Conservation (phyloP, 2,797 vertebrate species). For the Lacerta viridis region DNA sequence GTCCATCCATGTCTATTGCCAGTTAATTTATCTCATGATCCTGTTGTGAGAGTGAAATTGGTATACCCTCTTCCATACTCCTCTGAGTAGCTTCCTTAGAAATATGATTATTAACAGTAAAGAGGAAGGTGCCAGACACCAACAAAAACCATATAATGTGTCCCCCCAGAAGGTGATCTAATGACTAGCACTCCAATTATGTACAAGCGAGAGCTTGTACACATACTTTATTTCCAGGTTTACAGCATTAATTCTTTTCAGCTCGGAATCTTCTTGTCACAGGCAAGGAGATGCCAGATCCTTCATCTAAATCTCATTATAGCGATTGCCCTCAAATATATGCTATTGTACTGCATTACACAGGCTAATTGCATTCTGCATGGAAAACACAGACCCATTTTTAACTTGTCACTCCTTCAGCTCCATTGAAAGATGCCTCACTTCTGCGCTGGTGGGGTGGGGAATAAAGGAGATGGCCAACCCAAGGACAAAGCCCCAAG, state of each 20-base stretch:
- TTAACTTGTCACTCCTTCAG: slow-evolving; percentile 23
- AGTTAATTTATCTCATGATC: background rate
- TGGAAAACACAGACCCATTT: slow-evolving; percentile 21
- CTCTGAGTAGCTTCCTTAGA: background rate
- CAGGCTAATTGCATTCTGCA: slow-evolving; percentile 35
- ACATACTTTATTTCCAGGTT: slow-evolving; percentile 34
- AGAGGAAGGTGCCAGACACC: background rate
- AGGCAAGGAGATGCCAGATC: slow-evolving; percentile 30
- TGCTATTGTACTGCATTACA: slow-evolving; percentile 20
- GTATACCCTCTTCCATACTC: background rate
- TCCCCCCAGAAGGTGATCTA: slow-evolving; percentile 18
- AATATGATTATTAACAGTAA: slow-evolving; percentile 22
- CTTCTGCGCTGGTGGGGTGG: background rate
- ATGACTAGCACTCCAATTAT: slow-evolving; percentile 41
- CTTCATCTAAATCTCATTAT: slow-evolving; percentile 48
- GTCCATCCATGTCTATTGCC: too few species aligned
- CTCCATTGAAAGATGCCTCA: background rate
- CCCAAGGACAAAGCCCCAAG: background rate
- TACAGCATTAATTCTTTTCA: slow-evolving; percentile 45
- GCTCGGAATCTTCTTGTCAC: slow-evolving; percentile 30
- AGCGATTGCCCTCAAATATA: slow-evolving; percentile 44
- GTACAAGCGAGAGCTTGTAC: slow-evolving; percentile 30
- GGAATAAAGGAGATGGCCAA: background rate
- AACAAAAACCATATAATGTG: background rate
- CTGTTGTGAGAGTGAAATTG: background rate